These are phyloP conservation scores for Catharus fuscescens DNA, from an alignment of 2,113 vertebrate genomes.

Conservation along the genomic window DNA sequence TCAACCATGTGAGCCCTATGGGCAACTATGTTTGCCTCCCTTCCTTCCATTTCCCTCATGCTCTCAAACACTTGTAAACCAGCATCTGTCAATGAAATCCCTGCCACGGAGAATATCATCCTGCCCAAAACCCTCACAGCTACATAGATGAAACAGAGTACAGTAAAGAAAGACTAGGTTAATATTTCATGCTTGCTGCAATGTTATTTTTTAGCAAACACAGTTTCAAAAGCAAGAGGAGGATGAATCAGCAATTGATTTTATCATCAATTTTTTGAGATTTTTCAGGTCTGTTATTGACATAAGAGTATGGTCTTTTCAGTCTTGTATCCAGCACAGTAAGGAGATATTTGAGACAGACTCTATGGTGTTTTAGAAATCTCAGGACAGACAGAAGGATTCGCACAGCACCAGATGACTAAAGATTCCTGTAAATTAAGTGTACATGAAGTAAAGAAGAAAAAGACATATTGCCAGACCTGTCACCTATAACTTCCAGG, in stretches of 20 bases:
- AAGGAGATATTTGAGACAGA: neutral
- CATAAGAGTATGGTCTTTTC: neutral
- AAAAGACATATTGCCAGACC: neutral
- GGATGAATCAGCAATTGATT: constrained; percentile 10
- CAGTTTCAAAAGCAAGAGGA: neutral
- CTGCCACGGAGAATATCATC: neutral
- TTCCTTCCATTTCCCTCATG: neutral
- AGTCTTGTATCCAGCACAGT: neutral
- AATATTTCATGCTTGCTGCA: constrained; percentile 39
- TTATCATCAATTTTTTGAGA: neutral
- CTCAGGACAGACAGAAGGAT: neutral
- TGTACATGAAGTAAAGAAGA: neutral
- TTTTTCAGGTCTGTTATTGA: neutral
- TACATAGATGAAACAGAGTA: neutral
- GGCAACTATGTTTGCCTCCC: neutral
- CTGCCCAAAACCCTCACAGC: neutral
- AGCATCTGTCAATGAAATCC: neutral
- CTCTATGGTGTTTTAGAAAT: neutral
- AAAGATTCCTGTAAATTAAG: neutral
- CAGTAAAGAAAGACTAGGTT: neutral
- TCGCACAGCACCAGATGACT: neutral
- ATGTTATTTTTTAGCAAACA: neutral
- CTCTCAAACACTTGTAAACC: neutral
- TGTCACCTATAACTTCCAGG: neutral
- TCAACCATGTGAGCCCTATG: fast-evolving